phyloP scores from a whole-genome alignment of 2,888 invertebrate genomes.

The Exephanes ischioxanthus region DNA sequence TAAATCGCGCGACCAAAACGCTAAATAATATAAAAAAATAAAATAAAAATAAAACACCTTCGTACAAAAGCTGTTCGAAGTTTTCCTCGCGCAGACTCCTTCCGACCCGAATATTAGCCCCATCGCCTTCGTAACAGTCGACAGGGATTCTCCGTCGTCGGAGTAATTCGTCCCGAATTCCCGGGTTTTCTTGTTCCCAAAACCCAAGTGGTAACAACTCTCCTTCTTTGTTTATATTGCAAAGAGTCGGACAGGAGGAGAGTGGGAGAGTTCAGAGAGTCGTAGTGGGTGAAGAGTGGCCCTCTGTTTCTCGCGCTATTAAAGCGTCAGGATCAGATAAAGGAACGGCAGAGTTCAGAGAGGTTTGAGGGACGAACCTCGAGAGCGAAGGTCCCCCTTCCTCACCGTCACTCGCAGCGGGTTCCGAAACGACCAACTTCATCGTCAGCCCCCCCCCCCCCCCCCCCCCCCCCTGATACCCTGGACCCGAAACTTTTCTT shows the following conservation, averaged over 20 bases:
- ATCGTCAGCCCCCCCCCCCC: constrained; percentile 2
- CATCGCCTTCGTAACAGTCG: constrained; percentile 51
- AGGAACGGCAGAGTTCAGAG: constrained; percentile 27
- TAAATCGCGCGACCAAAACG: too few relatives aligned
- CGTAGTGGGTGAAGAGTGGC: constrained; percentile 13
- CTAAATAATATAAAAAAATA: too few relatives aligned
- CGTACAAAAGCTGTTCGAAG: constrained; percentile 3
- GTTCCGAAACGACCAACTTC: constrained; percentile 47
- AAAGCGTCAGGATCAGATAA: constrained; percentile 55
- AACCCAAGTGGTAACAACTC: constrained; percentile 36
- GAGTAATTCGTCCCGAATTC: constrained; percentile 46
- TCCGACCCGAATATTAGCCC: constrained; percentile 63
- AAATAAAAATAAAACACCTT: neutral
- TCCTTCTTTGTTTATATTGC: constrained; percentile 54
- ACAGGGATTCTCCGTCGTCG: constrained; percentile 27
- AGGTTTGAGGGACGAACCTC: constrained; percentile 11
- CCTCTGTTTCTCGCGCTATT: constrained; percentile 34
- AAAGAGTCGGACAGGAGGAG: constrained; percentile 19
- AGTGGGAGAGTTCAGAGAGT: constrained; percentile 5
- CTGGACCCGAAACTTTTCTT: constrained; percentile 62
- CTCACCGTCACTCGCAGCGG: constrained; percentile 52
- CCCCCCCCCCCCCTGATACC: neutral
- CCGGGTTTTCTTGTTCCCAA: constrained; percentile 19
- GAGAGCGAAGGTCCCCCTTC: constrained; percentile 31
- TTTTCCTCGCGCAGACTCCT: constrained; percentile 56